phyloP scores from a whole-genome alignment of 2,888 invertebrate species.

The Crioceris asparagi region DNA sequence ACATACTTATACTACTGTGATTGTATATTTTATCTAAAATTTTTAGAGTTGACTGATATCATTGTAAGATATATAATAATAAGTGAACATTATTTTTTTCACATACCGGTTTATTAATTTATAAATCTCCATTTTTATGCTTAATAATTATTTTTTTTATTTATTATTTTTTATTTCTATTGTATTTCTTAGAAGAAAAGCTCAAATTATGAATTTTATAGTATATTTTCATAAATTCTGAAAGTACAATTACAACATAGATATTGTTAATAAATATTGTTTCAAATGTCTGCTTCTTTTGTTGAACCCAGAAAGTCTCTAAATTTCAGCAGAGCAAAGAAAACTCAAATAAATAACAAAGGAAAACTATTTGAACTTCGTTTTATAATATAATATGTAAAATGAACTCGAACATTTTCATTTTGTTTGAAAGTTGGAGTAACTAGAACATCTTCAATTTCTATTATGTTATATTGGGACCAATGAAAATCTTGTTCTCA shows the following conservation, averaged over 20 bases:
- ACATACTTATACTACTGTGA: conserved; percentile 18
- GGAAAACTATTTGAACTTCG: too few relatives aligned
- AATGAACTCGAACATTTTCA: too few relatives aligned
- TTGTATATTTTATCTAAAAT: conserved; percentile 19
- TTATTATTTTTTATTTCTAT: conserved; percentile 6
- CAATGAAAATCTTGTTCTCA: too few relatives aligned
- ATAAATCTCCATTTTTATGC: not conserved
- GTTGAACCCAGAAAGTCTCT: too few relatives aligned
- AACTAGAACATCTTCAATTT: too few relatives aligned
- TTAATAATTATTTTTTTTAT: conserved; percentile 8
- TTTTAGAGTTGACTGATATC: conserved; percentile 20
- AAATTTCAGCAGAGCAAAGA: too few relatives aligned
- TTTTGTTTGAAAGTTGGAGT: too few relatives aligned
- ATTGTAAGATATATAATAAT: conserved; percentile 17
- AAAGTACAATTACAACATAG: conserved; percentile 19
- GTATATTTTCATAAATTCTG: conserved; percentile 19
- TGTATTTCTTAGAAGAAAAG: conserved; percentile 1
- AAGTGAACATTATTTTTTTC: conserved; percentile 2
- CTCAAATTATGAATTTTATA: conserved; percentile 9
- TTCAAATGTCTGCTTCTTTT: conserved; percentile 5
- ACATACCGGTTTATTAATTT: not conserved
- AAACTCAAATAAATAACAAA: too few relatives aligned
- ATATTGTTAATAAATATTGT: conserved; percentile 19
- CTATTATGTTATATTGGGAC: too few relatives aligned
- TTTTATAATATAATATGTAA: too few relatives aligned